Evolutionary conservation across 2,113 vertebrate genomes (phyloP).

Genomic region (Labeo rohita): DNA sequence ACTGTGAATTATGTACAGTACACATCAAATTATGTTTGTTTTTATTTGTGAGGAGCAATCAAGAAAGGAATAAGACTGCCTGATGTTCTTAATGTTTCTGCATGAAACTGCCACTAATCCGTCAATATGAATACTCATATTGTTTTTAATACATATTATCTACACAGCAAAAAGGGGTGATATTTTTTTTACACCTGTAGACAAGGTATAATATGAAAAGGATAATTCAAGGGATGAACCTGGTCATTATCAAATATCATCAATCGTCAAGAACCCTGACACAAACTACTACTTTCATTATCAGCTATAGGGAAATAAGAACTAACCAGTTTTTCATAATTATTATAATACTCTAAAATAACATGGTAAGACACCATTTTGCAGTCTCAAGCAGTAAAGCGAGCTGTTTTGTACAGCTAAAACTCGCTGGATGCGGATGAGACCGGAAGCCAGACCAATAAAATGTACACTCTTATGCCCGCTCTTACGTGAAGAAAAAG

Average conservation of each 20-base stretch:
- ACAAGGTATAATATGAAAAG: not conserved
- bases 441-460: too few relatives aligned
- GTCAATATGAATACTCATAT: not conserved
- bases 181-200: not conserved
- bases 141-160: not conserved
- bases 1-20: not conserved
- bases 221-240: not conserved
- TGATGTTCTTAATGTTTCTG: not conserved
- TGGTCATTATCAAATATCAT: not conserved
- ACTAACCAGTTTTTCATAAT: too few relatives aligned
- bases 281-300: too few relatives aligned
- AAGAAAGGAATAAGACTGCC: slow-evolving; percentile 1
- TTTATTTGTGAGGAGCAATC: slow-evolving; percentile 15
- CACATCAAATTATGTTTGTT: not conserved
- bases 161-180: not conserved
- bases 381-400: too few relatives aligned
- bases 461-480: too few relatives aligned
- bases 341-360: too few relatives aligned
- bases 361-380: too few relatives aligned
- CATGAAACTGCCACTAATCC: not conserved
- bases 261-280: too few relatives aligned
- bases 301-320: too few relatives aligned
- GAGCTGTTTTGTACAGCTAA: too few relatives aligned
- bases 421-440: too few relatives aligned
- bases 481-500: too few relatives aligned